Evolutionary conservation across 1,140 invertebrate genomes (phyloP), one percentile per base, ranked within the genome.

Genomic region (Ceratina australensis): DNA sequence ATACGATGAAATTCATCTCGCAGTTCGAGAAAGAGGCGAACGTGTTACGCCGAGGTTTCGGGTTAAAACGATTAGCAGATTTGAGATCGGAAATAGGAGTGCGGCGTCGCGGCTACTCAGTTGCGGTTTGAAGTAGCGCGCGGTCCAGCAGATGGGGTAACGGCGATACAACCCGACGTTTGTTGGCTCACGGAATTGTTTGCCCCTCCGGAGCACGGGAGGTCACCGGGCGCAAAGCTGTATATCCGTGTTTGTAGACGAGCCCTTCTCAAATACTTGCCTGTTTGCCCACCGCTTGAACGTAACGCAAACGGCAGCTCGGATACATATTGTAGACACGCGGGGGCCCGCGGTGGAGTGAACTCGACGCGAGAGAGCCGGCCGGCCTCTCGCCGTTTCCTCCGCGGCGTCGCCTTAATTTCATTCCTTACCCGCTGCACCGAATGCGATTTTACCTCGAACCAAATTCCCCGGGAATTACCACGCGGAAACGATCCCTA

Each of bases 261-360:
- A 82, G 61, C 59, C 73, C 67, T 86, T 63, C 72, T 85, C 84
- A 86, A 86, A 86, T 85, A 86, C 73, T 82, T 85, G 81, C 66
- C 68, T 85, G 78, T 86, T 86, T 86, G 80, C 78, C 76, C 59
- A 65, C 78, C 75, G 63, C 74, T 85, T 75, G 63, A 83, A 83
- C 75, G 56, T 79, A n/a, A 84, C 67, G 83, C 80, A 85, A 84
- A 82, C 76, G 74, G 79, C 71, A 72, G 72, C 75, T 69, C 63
- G 71, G 74, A 85, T 78, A 72, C 66, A 84, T 78, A 80, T 84
- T 54, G 57, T 73, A 83, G 79, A 84, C 78, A 67, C 60, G 78
- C 69, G 59, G 61, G n/a, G 18, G 22, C 33, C 16, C 20, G 33
- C n/a, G n/a, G n/a, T n/a, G n/a, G n/a, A n/a, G n/a, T n/a, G 3